phyloP scores from a whole-genome alignment of 1,140 invertebrate species.

The Gerris buenoi region DNA sequence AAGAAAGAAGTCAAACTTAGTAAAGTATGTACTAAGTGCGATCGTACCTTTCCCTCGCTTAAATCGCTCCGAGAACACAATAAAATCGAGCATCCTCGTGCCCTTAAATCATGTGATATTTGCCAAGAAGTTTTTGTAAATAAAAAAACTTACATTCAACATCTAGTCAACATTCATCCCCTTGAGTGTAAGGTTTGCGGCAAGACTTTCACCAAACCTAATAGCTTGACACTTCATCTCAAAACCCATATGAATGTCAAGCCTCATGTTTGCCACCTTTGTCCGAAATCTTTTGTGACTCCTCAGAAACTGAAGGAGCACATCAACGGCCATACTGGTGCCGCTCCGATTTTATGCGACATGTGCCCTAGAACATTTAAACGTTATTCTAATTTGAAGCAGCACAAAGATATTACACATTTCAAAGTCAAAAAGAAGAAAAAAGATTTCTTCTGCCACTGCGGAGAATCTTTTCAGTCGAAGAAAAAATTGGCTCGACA shows the following conservation, averaged over 20 bases:
- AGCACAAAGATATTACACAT: conserved; percentile 59
- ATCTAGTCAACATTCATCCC: conserved; percentile 46
- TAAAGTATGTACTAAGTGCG: conserved; percentile 16
- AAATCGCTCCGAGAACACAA: conserved; percentile 16
- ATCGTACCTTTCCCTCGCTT: conserved; percentile 9
- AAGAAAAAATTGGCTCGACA: conserved; percentile 70
- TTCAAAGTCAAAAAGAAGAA: conserved; percentile 46
- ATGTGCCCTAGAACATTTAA: conserved; percentile 69
- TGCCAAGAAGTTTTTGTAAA: conserved; percentile 22
- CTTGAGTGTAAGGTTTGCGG: conserved; percentile 62
- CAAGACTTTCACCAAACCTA: conserved; percentile 36
- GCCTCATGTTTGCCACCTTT: conserved; percentile 57
- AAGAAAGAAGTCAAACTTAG: conserved; percentile 7
- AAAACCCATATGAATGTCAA: conserved; percentile 62
- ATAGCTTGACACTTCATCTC: conserved; percentile 54
- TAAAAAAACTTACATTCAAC: conserved; percentile 20
- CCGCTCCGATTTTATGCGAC: conserved; percentile 62
- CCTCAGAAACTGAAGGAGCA: conserved; percentile 63
- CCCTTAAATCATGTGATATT: conserved; percentile 19
- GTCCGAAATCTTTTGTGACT: conserved; percentile 65
- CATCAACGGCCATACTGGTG: conserved; percentile 62
- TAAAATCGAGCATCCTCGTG: conserved; percentile 13
- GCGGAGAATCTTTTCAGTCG: conserved; percentile 62
- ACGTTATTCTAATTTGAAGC: conserved; percentile 67
- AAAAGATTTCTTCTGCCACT: conserved; percentile 64